phyloP scores from a whole-genome alignment of 2,888 invertebrate species.

The Apeira syringaria region DNA sequence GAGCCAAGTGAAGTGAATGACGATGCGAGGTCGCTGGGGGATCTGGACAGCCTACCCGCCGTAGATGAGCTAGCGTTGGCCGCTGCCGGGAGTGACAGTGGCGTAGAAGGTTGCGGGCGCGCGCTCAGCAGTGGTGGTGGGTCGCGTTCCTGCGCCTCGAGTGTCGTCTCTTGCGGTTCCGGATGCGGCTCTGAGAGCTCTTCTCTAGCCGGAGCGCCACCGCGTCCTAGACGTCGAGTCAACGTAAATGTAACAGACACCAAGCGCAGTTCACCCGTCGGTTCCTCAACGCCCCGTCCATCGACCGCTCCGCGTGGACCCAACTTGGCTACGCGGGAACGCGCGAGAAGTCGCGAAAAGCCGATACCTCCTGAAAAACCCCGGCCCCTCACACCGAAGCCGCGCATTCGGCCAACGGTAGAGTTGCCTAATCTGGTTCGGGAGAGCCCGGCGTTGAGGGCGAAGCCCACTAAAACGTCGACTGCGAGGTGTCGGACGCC shows the following conservation, averaged over 20 bases:
- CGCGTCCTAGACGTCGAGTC: conserved; percentile 79
- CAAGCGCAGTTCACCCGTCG: conserved; percentile 75
- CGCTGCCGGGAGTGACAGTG: conserved; percentile 91
- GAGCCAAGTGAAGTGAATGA: conserved; percentile 66
- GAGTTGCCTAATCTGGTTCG: conserved; percentile 80
- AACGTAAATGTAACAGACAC: conserved; percentile 84
- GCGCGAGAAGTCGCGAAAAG: conserved; percentile 85
- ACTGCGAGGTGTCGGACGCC: conserved; percentile 85
- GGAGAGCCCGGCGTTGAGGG: conserved; percentile 72
- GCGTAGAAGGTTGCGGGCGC: conserved; percentile 89
- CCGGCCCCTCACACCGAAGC: conserved; percentile 73
- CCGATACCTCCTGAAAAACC: conserved; percentile 76
- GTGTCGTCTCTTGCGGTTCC: conserved; percentile 90
- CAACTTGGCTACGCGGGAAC: conserved; percentile 80
- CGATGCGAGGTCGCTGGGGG: conserved; percentile 69
- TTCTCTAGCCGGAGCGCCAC: conserved; percentile 84
- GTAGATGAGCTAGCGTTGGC: conserved; percentile 68
- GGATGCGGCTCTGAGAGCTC: conserved; percentile 93
- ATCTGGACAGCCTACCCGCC: conserved; percentile 71
- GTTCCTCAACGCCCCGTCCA: conserved; percentile 78
- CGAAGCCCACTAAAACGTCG: conserved; percentile 80
- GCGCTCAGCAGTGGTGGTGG: conserved; percentile 87
- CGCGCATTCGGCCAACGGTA: conserved; percentile 73
- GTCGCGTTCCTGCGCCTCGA: conserved; percentile 89
- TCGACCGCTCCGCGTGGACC: conserved; percentile 76